Base-by-base conservation (phyloP, 2,888 invertebrate species). In the Iphiclides podalirius region DNA sequence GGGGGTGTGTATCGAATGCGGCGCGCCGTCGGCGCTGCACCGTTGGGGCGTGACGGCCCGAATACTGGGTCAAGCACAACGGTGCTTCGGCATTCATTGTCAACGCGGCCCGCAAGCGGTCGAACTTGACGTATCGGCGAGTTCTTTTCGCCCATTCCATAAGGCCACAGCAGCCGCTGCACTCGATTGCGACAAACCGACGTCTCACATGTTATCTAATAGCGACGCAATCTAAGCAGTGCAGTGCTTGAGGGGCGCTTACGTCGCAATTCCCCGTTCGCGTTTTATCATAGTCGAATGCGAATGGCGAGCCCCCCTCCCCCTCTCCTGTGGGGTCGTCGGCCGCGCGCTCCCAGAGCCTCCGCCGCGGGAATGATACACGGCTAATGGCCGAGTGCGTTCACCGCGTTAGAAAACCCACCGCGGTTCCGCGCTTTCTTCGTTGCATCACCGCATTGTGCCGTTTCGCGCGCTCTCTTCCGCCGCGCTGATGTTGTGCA, bases 351-450 rank as follows among this genome's bases (percentile, higher is more conserved):
- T 55, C 54, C 58, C 54, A 47, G 54, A 67, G 64, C 60, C 68
- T 67, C 59, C 48, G 64, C 61, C 52, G 72, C 72, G 72, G n/a
- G 72, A 79, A 79, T 81, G 77, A 82, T 82, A 82, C 75, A 77
- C 77, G 72, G 75, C 78, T 79, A 84, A 83, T 83, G 71, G 76
- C 68, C 70, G 71, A 79, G 86, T 84, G 84, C 87, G 70, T 87
- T 87, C 86, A 86, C 86, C 86, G 83, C 81, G 75, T 72, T 84
- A 84, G 83, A 84, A 84, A 85, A 85, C 76, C 79, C 81, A 83
- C 82, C 79, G 80, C 76, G 80, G 79, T 86, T 87, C 86, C 86
- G 87, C 81, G 85, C 87, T 88, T 87, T 88, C 88, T 85, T 87
- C 77, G 78, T 88, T 86, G 81, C 86, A 83, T 86, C 85, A 87